A percentile compares a stretch with the other conserved stretches of the same genome.
phyloP scores from a whole-genome alignment of 2,113 vertebrate species.

The Cyanistes caeruleus region DNA sequence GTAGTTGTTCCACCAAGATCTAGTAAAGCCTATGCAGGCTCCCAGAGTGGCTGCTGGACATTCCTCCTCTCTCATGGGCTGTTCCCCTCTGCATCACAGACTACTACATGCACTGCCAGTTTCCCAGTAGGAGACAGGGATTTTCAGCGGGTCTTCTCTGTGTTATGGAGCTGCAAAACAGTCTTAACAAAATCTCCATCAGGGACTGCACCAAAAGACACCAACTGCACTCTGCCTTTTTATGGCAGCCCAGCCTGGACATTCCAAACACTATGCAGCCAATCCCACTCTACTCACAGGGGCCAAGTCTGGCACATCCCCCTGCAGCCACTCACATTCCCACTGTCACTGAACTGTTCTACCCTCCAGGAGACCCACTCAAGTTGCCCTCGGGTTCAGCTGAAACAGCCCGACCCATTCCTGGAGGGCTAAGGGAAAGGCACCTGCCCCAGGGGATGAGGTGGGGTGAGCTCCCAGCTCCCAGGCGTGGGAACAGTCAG shows the following conservation, averaged over 20 bases:
- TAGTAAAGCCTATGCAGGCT: not conserved
- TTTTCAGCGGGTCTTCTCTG: not conserved
- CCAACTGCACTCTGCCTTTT: not conserved
- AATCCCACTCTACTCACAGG: not conserved
- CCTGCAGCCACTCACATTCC: accelerated
- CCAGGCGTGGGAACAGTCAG: not conserved
- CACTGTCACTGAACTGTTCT: not conserved
- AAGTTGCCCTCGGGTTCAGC: not conserved
- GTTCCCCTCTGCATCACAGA: not conserved
- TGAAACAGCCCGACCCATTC: accelerated
- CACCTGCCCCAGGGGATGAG: not conserved
- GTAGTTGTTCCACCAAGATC: not conserved
- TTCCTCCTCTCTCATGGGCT: not conserved
- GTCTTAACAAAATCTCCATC: not conserved
- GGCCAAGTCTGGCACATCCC: not conserved
- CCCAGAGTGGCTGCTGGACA: accelerated
- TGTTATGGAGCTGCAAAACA: not conserved
- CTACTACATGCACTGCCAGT: not conserved
- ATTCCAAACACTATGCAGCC: accelerated
- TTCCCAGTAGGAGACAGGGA: not conserved
- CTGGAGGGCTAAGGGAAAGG: accelerated
- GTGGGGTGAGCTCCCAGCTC: not conserved
- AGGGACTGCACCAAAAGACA: not conserved
- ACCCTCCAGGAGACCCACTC: accelerated
- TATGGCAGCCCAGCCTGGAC: not conserved